Conservation (phyloP, 64 coral and sea anemone genomes). For the Cladopsammia gracilis region DNA sequence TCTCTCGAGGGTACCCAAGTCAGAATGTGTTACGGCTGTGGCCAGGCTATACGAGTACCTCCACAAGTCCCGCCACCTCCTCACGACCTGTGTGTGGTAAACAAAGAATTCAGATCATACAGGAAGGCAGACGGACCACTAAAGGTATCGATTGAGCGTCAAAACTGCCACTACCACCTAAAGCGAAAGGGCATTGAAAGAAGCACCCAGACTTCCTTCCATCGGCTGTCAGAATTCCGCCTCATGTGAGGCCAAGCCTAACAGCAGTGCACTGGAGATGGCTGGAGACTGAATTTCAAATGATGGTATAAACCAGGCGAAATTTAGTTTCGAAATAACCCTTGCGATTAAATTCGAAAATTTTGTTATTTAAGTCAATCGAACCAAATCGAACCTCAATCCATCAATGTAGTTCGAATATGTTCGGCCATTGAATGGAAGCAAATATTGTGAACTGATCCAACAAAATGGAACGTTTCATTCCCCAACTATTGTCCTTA, state of each 20-base stretch:
- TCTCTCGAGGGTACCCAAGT: constrained; percentile 51
- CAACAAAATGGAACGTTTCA: too few species aligned
- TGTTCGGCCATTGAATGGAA: too few species aligned
- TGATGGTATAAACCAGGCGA: constrained; percentile 9
- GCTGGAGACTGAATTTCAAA: constrained; percentile 50
- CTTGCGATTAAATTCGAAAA: too few species aligned
- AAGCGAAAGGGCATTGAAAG: constrained; percentile 48
- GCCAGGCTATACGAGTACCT: constrained; percentile 54
- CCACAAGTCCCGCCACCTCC: constrained; percentile 52
- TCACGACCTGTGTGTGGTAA: constrained; percentile 58
- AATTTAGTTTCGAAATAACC: too few species aligned
- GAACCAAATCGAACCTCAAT: too few species aligned
- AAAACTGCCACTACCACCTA: constrained; percentile 70
- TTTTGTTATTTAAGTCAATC: too few species aligned
- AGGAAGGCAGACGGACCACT: constrained; percentile 56
- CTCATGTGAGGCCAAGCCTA: constrained; percentile 19
- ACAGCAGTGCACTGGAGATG: constrained; percentile 34
- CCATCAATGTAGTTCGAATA: too few species aligned
- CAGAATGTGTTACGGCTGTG: constrained; percentile 65
- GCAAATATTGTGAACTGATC: too few species aligned
- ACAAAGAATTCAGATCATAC: constrained; percentile 52
- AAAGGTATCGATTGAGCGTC: constrained; percentile 47
- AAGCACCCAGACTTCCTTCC: constrained; percentile 54
- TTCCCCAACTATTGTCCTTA: too few species aligned
- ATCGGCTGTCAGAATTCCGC: constrained; percentile 34